These are phyloP conservation scores for Turdus rufiventris DNA, from an alignment of 2,113 vertebrate species.

Conservation along the genomic window DNA sequence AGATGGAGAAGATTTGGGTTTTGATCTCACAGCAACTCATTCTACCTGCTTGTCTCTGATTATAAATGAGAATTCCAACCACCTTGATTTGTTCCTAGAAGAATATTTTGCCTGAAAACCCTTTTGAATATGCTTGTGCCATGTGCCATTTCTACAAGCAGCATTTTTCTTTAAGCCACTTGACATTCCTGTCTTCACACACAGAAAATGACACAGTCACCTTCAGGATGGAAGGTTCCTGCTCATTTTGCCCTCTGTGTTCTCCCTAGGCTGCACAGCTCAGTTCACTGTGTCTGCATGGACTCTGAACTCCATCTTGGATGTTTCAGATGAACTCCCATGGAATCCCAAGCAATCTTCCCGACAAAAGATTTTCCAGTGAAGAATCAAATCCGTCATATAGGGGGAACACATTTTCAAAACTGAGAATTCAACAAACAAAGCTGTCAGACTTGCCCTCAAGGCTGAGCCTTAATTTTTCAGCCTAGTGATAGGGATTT, in stretches of 20 bases:
- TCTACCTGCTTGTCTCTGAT: neutral
- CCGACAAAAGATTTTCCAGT: neutral
- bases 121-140: slow-evolving; percentile 21
- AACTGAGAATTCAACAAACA: neutral
- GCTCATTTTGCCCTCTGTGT: neutral
- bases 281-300: neutral
- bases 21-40: neutral
- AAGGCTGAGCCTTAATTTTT: neutral
- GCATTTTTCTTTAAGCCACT: neutral
- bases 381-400: slow-evolving; percentile 19
- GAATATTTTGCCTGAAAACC: neutral
- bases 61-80: slow-evolving; percentile 16
- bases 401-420: neutral
- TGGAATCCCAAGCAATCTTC: slow-evolving; percentile 11
- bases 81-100: neutral
- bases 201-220: neutral
- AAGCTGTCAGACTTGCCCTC: neutral
- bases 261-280: neutral
- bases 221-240: neutral
- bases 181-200: slow-evolving; percentile 17
- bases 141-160: neutral
- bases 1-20: neutral
- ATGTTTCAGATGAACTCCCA: slow-evolving; percentile 26
- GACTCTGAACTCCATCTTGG: neutral
- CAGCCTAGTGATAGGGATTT: neutral